Evolutionary conservation across 2,888 invertebrate species (phyloP), one percentile per base, ranked within the genome.

Genomic region (Gymnosoma rotundatum): DNA sequence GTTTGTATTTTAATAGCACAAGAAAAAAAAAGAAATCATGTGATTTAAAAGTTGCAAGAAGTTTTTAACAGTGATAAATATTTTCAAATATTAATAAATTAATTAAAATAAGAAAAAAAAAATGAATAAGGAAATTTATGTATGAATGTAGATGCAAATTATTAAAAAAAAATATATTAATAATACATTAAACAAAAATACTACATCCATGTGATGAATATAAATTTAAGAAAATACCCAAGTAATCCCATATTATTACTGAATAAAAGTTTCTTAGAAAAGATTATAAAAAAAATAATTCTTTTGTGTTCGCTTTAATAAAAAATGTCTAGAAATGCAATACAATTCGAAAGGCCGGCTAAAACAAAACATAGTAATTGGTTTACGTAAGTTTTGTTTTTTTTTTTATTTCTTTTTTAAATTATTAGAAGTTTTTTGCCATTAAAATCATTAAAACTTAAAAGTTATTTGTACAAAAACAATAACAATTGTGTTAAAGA

Each of bases 351-450:
- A 56, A 78, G 70, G 70, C 84, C 84, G 84, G 87, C 88, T 82
- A 90, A 90, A 88, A 88, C 90, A 85, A 89, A 90, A 87, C 89
- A 89, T 88, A 91, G 91, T 87, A 91, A 91, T 90, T 91, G 91
- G 91, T 91, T 91, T 91, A 91, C 91, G 91, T 91, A 91, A 91
- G 91, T 91, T 88, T 88, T 70, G 48, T 75, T 32, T 5, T 6
- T 32, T 32, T 32, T 32, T 32, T 2, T 32, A 4, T 32, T 32
- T 2, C 25, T n/a, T n/a, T 32, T 72, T 64, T 18, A 72, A n/a
- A 20, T 72, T 63, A 64, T 86, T 81, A 87, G 60, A 78, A 58
- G 0, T 70, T 32, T 16, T 52, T 21, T 70, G 3, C 10, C 32
- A 58, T 58, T 66, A 14, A 52, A 52, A 52, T 6, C 32, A 32